Percentiles rank a stretch among this genome's conserved stretches.
These are phyloP conservation scores for Camptogramma bilineatum DNA, from an alignment of 2,888 invertebrate genomes.

Conservation along the genomic window DNA sequence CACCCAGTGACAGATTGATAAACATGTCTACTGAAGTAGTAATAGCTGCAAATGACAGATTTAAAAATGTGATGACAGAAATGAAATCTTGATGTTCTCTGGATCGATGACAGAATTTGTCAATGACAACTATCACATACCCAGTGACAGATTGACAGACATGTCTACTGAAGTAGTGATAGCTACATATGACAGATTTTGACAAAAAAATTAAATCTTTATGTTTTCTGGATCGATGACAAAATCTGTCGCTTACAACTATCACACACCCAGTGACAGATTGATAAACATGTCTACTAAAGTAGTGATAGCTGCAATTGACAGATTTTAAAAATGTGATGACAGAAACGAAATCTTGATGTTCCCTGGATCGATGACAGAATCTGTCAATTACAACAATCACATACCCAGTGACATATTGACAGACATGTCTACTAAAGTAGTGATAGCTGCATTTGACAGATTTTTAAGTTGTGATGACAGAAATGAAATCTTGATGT, in stretches of 20 bases:
- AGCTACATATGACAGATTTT: too few species aligned
- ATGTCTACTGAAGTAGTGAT: too few species aligned
- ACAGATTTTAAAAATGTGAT: conserved; percentile 7
- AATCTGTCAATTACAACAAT: conserved; percentile 5
- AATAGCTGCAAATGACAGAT: conserved; percentile 24
- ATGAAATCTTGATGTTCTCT: too few species aligned
- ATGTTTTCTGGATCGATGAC: background rate
- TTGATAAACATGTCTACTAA: conserved; percentile 34
- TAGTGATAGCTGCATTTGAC: conserved; percentile 16
- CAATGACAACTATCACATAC: too few species aligned
- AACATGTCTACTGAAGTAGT: conserved; percentile 36
- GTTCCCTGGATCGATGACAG: background rate
- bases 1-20: conserved; percentile 44
- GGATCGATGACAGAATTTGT: background rate
- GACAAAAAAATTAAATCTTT: too few species aligned
- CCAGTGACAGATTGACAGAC: too few species aligned
- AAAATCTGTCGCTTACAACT: conserved; percentile 10
- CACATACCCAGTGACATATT: conserved; percentile 38
- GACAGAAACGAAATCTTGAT: background rate
- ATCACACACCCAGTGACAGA: conserved; percentile 45
- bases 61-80: background rate
- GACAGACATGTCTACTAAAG: conserved; percentile 26
- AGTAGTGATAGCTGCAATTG: conserved; percentile 24
- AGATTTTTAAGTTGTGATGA: background rate
- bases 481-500: background rate